phyloP scores from a whole-genome alignment of 2,888 invertebrate species.

The Leucophora obtusa region DNA sequence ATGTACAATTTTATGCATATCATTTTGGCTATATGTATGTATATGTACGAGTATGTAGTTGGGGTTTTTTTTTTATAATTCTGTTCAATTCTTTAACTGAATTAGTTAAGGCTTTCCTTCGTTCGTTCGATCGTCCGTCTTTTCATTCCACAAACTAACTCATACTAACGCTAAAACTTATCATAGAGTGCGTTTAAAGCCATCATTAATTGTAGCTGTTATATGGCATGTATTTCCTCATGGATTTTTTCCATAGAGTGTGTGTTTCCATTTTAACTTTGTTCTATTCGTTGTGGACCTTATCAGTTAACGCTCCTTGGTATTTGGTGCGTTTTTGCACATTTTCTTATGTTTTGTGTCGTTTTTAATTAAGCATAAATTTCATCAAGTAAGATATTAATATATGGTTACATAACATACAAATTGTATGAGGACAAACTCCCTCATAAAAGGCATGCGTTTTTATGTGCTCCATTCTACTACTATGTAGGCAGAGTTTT shows the following conservation, averaged over 20 bases:
- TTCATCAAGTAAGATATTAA: conserved; percentile 74
- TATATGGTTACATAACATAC: conserved; percentile 47
- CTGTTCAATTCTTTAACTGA: conserved; percentile 63
- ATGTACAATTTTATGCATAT: conserved; percentile 59
- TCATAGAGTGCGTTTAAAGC: conserved; percentile 65
- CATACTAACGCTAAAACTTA: conserved; percentile 44
- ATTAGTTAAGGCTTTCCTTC: conserved; percentile 57
- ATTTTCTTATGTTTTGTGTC: conserved; percentile 69
- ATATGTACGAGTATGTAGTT: no score
- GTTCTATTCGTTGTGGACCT: conserved; percentile 3
- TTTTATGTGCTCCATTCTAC: no score
- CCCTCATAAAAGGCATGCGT: conserved; percentile 30
- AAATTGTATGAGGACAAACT: conserved; percentile 13
- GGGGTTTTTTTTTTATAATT: conserved; percentile 38
- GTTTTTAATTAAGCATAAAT: conserved; percentile 77
- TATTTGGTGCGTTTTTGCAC: conserved; percentile 56
- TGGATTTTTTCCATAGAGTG: background rate
- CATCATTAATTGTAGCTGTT: conserved; percentile 62
- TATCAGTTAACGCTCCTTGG: conserved; percentile 54
- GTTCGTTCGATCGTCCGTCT: conserved; percentile 7
- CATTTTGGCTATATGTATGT: conserved; percentile 25
- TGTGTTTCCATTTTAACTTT: background rate
- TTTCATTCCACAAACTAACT: conserved; percentile 24
- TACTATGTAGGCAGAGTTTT: no score
- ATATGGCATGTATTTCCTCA: conserved; percentile 20